Evolutionary conservation across 2,888 invertebrate genomes (phyloP), one percentile per base, ranked within the genome.

Genomic region (Metalampra italica): DNA sequence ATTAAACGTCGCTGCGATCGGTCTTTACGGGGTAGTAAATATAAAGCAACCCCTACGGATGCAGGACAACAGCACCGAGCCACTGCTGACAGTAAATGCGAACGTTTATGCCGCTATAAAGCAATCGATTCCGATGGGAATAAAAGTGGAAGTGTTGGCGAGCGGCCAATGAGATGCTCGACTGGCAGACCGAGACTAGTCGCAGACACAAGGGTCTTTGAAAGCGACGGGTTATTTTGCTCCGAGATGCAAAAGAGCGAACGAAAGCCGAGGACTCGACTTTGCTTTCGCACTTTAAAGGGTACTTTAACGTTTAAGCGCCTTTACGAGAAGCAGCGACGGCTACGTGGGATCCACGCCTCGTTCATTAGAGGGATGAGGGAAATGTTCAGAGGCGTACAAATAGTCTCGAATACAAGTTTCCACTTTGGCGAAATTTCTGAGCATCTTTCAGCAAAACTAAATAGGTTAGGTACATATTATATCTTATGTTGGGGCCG

Each of bases 81-180:
- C 71, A 69, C 60, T 70, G 65, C 69, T 73, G 76, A 79, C 78
- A 77, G 68, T 82, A 78, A 82, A 84, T 71, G 71, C 60, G 71
- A 76, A 69, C 75, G 68, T 83, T 86, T 81, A 84, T 72, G 71
- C 62, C 62, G 68, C 72, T 71, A 75, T 86, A 82, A 85, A 86
- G 69, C 80, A 78, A 84, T 87, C 82, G 81, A 85, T 82, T 75
- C 64, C 63, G 66, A 73, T 75, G 74, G 68, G 68, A 80, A 82
- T 82, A 80, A 82, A 82, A 79, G 76, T 78, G 61, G 68, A 72
- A 79, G 71, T 74, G 68, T 78, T 86, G 86, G 87, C 82, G 68
- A 54, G 41, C 56, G 62, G 82, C 87, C 88, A 87, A 82, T 80
- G 72, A 81, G 74, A 75, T 64, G 72, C 68, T 66, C 71, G 62